These are phyloP conservation scores for Lampris megalopsis DNA, from an alignment of 2,113 vertebrate genomes.

Conservation along the genomic window DNA sequence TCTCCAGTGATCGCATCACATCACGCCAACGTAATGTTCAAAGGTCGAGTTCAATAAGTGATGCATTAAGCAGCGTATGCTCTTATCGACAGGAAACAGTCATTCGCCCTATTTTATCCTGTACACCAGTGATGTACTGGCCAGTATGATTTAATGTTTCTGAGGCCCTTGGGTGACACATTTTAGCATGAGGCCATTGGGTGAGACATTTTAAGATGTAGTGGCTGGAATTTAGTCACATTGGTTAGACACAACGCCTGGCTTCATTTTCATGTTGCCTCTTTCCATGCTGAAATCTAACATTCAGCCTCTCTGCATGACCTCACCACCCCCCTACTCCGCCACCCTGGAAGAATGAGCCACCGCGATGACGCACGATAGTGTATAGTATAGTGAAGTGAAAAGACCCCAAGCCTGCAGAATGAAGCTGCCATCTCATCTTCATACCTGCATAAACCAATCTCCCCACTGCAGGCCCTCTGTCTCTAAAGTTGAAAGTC, in stretches of 20 bases:
- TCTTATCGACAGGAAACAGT: constrained; percentile 8
- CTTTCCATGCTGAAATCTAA: constrained; percentile 54
- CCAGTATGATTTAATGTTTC: constrained; percentile 34
- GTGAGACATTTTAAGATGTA: background rate
- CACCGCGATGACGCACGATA: constrained; percentile 39
- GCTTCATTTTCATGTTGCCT: constrained; percentile 47
- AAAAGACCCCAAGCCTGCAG: constrained; percentile 16
- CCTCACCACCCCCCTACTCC: constrained; percentile 23
- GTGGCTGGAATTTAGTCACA: constrained; percentile 23
- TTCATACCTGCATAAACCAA: constrained; percentile 18
- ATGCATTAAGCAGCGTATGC: constrained; percentile 24
- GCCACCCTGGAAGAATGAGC: constrained; percentile 44
- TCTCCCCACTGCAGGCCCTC: constrained; percentile 44
- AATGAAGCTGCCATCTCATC: constrained; percentile 39
- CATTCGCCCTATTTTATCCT: background rate
- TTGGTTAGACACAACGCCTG: constrained; percentile 33
- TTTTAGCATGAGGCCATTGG: background rate
- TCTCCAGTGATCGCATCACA: too few relatives aligned
- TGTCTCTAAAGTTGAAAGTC: constrained; percentile 70
- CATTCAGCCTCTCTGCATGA: constrained; percentile 10
- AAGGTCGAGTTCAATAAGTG: too few relatives aligned
- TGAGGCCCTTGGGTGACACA: background rate
- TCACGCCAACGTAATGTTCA: too few relatives aligned
- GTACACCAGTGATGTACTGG: constrained; percentile 13
- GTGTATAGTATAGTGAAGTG: constrained; percentile 54